Evolutionary conservation across 2,797 vertebrate genomes (phyloP).

Genomic region (Diglossa cyanea): DNA sequence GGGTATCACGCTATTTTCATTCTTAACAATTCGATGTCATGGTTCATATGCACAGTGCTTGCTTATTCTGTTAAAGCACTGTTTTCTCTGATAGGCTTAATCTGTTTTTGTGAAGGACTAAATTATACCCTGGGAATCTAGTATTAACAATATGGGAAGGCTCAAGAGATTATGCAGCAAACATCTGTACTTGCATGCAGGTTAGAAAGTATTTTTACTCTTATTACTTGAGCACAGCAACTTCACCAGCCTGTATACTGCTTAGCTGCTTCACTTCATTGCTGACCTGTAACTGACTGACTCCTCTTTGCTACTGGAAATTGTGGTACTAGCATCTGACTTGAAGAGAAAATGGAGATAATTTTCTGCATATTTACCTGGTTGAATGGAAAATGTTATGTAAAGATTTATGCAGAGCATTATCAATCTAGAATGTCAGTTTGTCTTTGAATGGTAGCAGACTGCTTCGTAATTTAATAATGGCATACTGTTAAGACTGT

Average conservation of each 20-base stretch:
- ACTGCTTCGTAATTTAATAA: conserved; percentile 31
- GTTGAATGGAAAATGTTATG: neutral
- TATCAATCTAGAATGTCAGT: neutral
- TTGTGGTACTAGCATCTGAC: neutral
- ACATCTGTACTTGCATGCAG: neutral
- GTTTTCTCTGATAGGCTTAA: neutral
- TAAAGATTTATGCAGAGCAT: neutral
- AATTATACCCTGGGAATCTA: neutral
- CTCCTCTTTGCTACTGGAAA: neutral
- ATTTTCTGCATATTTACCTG: neutral
- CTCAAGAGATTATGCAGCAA: neutral
- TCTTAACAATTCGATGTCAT: neutral
- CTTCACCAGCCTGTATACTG: neutral
- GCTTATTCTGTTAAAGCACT: neutral
- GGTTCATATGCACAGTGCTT: neutral
- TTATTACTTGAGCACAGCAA: neutral
- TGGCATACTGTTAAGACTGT: neutral
- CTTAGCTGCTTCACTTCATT: neutral
- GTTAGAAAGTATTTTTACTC: neutral
- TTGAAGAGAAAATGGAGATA: neutral
- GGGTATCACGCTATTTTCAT: neutral
- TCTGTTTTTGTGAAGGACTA: neutral
- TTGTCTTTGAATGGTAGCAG: conserved; percentile 2
- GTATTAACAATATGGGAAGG: neutral
- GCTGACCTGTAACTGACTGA: neutral